A percentile compares a stretch with the other conserved stretches of the same genome.
These are phyloP conservation scores for Eleutherodactylus coqui DNA, from an alignment of 2,797 vertebrate species.

Conservation along the genomic window DNA sequence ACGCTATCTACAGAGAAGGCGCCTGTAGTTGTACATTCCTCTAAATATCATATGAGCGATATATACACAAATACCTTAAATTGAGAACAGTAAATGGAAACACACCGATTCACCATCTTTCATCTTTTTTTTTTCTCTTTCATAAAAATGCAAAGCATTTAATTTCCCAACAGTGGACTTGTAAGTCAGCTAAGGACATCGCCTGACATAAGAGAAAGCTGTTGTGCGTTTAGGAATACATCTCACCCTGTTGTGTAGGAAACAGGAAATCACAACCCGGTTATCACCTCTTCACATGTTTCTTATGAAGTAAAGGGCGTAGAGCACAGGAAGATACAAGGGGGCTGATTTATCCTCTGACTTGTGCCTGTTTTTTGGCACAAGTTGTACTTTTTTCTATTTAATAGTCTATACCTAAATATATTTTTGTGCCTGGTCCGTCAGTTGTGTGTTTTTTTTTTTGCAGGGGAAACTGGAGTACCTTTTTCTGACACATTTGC, in stretches of 20 bases:
- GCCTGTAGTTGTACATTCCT: background rate
- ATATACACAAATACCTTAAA: slow-evolving; percentile 4
- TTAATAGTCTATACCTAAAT: too few species aligned
- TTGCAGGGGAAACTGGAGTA: too few species aligned
- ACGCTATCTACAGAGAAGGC: background rate
- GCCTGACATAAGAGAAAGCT: background rate
- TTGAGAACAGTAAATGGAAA: background rate
- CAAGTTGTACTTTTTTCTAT: too few species aligned
- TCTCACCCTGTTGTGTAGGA: background rate
- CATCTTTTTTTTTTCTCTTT: slow-evolving; percentile 5
- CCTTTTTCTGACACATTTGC: too few species aligned
- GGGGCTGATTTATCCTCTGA: too few species aligned
- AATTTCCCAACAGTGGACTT: background rate
- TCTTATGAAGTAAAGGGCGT: background rate
- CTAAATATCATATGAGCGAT: background rate
- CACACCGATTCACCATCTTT: background rate
- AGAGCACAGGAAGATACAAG: too few species aligned
- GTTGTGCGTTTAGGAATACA: background rate
- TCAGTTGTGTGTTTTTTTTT: too few species aligned
- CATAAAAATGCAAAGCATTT: background rate
- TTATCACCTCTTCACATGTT: slow-evolving; percentile 19
- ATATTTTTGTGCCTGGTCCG: too few species aligned
- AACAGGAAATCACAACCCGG: background rate
- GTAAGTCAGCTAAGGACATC: slow-evolving; percentile 10
- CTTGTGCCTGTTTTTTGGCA: too few species aligned